These are phyloP conservation scores for Lonchura striata DNA, from an alignment of 2,113 vertebrate genomes.

Conservation along the genomic window DNA sequence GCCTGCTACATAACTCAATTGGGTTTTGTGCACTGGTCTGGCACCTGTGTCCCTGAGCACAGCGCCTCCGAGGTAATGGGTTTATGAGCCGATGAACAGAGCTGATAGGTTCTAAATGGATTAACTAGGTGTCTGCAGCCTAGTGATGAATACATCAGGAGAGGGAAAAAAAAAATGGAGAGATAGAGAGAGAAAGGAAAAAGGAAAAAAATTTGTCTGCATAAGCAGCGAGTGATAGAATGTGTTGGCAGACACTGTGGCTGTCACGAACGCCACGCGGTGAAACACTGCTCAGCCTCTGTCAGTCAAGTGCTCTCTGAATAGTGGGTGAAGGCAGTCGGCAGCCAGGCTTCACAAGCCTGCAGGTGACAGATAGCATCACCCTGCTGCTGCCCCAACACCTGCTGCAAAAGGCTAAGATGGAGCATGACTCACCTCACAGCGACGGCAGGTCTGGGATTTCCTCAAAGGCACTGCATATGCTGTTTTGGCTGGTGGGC, in stretches of 20 bases:
- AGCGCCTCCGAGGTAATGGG: conserved; percentile 77
- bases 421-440: neutral
- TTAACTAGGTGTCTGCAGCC: conserved; percentile 81
- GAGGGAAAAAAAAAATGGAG: neutral
- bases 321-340: neutral
- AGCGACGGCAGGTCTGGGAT: neutral
- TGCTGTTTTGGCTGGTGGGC: neutral
- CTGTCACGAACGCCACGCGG: conserved; percentile 55
- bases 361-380: conserved; percentile 18
- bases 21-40: conserved; percentile 77
- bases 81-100: conserved; percentile 84
- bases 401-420: neutral
- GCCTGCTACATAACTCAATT: conserved; percentile 80
- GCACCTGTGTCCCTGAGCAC: conserved; percentile 82
- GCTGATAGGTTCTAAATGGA: conserved; percentile 83
- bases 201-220: neutral
- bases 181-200: neutral
- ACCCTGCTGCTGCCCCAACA: neutral
- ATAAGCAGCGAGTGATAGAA: conserved; percentile 69
- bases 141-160: conserved; percentile 73
- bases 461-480: fast-evolving
- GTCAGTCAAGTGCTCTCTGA: conserved; percentile 51
- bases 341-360: neutral
- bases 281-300: conserved; percentile 56
- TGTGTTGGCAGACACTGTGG: conserved; percentile 67